These are phyloP conservation scores for Reticulitermes lucifugus DNA, from an alignment of 2,888 invertebrate species.

Conservation along the genomic window DNA sequence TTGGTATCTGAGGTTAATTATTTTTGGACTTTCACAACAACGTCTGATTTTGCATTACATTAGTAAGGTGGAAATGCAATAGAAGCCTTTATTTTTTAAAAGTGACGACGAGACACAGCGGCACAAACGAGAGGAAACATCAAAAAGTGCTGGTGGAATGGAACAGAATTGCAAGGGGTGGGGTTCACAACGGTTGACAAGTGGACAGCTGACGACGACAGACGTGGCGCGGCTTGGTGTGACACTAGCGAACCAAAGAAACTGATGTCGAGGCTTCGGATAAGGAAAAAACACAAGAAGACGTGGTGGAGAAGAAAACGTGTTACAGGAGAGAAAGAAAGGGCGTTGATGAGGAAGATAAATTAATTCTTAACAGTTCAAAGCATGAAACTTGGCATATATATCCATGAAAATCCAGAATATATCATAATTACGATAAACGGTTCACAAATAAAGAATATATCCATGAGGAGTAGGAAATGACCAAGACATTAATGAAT, in stretches of 20 bases:
- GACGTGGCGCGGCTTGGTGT: conserved; percentile 19
- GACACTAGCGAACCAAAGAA: conserved; percentile 17
- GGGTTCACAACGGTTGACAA: conserved; percentile 10
- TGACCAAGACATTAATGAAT: no score
- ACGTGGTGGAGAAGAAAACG: conserved; percentile 13
- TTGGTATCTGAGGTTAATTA: no score
- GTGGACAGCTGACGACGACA: conserved; percentile 31
- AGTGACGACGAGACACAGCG: not conserved
- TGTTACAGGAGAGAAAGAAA: not conserved
- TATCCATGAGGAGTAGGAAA: no score
- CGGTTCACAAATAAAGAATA: no score
- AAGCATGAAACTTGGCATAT: no score
- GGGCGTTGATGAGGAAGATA: not conserved
- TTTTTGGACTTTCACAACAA: no score
- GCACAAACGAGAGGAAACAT: not conserved
- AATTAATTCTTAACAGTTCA: not conserved
- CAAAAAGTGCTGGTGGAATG: not conserved
- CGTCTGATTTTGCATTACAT: no score
- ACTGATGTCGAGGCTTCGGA: not conserved
- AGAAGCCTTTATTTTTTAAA: not conserved
- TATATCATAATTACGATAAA: no score
- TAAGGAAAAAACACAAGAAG: conserved; percentile 8
- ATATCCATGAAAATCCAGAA: no score
- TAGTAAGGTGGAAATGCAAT: not conserved
- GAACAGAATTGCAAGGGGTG: no score